Percentiles rank a stretch among this genome's conserved stretches.
Conservation (phyloP, 1,140 invertebrate genomes). For the Hycleus cichorii region DNA sequence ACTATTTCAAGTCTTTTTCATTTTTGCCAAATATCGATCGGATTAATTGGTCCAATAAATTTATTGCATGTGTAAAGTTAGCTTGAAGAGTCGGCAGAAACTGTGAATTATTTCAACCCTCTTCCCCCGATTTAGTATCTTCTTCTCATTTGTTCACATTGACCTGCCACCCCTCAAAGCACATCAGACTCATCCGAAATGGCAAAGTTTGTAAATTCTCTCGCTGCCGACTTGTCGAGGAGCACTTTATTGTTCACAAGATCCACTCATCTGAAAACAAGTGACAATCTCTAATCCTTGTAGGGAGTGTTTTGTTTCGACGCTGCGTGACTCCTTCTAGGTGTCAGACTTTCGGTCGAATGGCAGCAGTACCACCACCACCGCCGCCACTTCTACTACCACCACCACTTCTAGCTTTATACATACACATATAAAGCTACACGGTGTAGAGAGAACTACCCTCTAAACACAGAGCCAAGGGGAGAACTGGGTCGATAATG, state of each 20-base stretch:
- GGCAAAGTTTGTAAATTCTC: conserved; percentile 27
- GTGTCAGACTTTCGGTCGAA: conserved; percentile 27
- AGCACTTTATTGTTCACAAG: conserved; percentile 26
- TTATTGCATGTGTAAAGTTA: too few relatives aligned
- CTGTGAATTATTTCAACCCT: too few relatives aligned
- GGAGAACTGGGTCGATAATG: conserved; percentile 14
- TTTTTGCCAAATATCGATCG: too few relatives aligned
- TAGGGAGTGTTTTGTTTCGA: conserved; percentile 30
- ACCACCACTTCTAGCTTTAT: not conserved
- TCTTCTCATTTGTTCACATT: not conserved
- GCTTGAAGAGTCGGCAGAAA: too few relatives aligned
- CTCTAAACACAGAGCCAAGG: not conserved
- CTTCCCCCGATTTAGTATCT: too few relatives aligned
- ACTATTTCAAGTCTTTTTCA: too few relatives aligned
- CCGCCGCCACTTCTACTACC: not conserved
- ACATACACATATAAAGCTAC: not conserved
- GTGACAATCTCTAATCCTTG: conserved; percentile 31
- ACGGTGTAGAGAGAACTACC: not conserved
- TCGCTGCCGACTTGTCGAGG: conserved; percentile 13
- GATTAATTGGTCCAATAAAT: too few relatives aligned
- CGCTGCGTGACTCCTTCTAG: conserved; percentile 28
- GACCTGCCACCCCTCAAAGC: not conserved
- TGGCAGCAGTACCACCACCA: conserved; percentile 4
- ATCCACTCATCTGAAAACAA: conserved; percentile 29
- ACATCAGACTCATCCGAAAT: conserved; percentile 1